Conservation (phyloP, 30 jellyfish, hydroid and myxozoan species). For the Hydra vulgaris region DNA sequence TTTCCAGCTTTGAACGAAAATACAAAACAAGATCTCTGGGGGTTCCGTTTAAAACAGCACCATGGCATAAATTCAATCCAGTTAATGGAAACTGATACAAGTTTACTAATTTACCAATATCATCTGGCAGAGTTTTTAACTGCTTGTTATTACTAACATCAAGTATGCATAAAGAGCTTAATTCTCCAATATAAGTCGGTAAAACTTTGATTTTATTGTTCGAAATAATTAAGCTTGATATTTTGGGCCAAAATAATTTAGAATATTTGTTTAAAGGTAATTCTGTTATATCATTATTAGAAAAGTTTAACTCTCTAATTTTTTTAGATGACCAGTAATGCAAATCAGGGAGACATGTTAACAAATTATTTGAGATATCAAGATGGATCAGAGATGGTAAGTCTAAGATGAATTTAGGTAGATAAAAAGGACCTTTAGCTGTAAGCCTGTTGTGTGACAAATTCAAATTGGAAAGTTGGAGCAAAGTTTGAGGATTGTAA, state of each 20-base stretch:
- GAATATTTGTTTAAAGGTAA: slow-evolving; percentile 30
- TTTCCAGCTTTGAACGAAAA: slow-evolving; percentile 50
- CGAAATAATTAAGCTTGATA: slow-evolving; percentile 39
- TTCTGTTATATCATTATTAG: slow-evolving; percentile 48
- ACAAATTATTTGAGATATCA: slow-evolving; percentile 61
- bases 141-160: slow-evolving; percentile 45
- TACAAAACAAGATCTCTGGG: slow-evolving; percentile 57
- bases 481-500: slow-evolving; percentile 22
- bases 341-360: slow-evolving; percentile 66
- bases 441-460: slow-evolving; percentile 51
- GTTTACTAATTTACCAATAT: slow-evolving; percentile 46
- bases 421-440: slow-evolving; percentile 57
- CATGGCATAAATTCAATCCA: slow-evolving; percentile 48
- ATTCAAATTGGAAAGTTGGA: slow-evolving; percentile 38
- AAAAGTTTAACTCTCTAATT: slow-evolving; percentile 41
- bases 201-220: slow-evolving; percentile 39
- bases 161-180: slow-evolving; percentile 33
- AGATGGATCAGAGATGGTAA: slow-evolving; percentile 37
- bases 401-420: slow-evolving; percentile 51
- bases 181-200: slow-evolving; percentile 48
- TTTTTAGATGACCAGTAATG: slow-evolving; percentile 61
- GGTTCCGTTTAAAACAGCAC: slow-evolving; percentile 35
- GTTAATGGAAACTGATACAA: slow-evolving; percentile 45
- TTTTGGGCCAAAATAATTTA: slow-evolving; percentile 22
- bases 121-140: slow-evolving; percentile 60